Evolutionary conservation across 2,113 vertebrate genomes (phyloP).

Genomic region (Anser brachyrhynchus): DNA sequence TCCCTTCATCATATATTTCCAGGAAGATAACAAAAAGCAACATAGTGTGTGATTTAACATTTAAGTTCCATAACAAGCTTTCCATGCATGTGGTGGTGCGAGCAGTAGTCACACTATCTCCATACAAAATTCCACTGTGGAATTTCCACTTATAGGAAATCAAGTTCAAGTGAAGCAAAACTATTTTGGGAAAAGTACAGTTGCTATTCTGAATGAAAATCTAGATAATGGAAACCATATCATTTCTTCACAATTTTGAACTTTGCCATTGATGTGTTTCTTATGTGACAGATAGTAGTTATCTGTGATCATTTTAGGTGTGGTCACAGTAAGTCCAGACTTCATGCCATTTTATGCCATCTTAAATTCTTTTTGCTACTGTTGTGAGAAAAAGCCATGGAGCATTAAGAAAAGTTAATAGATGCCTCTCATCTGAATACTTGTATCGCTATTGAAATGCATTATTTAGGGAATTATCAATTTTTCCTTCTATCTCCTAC

Average conservation of each 20-base stretch:
- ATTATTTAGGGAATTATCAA: neutral
- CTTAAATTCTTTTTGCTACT: neutral
- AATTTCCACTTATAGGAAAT: neutral
- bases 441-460: neutral
- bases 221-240: neutral
- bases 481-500: neutral
- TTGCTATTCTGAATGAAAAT: neutral
- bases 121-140: neutral
- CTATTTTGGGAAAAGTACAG: neutral
- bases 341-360: neutral
- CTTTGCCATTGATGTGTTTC: neutral
- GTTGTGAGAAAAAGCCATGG: neutral
- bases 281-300: neutral
- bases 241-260: neutral
- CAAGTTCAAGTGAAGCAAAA: neutral
- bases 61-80: neutral
- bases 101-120: neutral
- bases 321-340: neutral
- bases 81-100: neutral
- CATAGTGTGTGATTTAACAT: neutral
- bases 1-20: neutral
- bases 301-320: neutral
- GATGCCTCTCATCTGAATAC: neutral
- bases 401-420: neutral
- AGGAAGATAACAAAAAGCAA: neutral